A percentile compares a stretch with the other conserved stretches of the same genome.
phyloP scores from a whole-genome alignment of 2,888 invertebrate species.

The Drosophila peninsularis region DNA sequence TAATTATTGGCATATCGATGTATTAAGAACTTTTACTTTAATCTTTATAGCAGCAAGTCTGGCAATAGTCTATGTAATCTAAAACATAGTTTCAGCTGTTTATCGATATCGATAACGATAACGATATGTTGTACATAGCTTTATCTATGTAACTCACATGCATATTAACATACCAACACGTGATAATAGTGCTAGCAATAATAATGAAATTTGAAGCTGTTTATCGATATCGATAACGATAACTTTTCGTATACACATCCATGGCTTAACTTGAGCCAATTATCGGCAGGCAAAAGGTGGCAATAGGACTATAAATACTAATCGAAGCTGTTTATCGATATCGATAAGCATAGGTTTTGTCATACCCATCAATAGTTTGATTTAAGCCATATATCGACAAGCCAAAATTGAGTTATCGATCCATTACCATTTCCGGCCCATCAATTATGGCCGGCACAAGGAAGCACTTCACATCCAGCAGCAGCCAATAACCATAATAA shows the following conservation, averaged over 20 bases:
- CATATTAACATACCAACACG: slow-evolving; percentile 9
- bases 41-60: neutral
- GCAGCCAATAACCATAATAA: slow-evolving; percentile 25
- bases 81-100: neutral
- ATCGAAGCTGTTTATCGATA: neutral
- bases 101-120: neutral
- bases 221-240: too few relatives aligned
- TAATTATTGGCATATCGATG: neutral
- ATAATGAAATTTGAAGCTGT: neutral
- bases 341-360: neutral
- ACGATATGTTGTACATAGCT: neutral
- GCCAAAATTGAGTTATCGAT: slow-evolving; percentile 23
- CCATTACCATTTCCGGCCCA: slow-evolving; percentile 10
- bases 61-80: neutral
- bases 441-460: neutral
- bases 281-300: too few relatives aligned
- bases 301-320: too few relatives aligned
- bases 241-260: too few relatives aligned
- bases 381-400: slow-evolving; percentile 1
- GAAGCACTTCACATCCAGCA: slow-evolving; percentile 1
- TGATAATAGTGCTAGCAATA: too few relatives aligned
- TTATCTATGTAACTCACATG: neutral
- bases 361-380: slow-evolving; percentile 8
- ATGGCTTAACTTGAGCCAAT: too few relatives aligned
- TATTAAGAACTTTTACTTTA: neutral